phyloP scores from a whole-genome alignment of 1,140 invertebrate species.

The Phenacoccus solenopsis region DNA sequence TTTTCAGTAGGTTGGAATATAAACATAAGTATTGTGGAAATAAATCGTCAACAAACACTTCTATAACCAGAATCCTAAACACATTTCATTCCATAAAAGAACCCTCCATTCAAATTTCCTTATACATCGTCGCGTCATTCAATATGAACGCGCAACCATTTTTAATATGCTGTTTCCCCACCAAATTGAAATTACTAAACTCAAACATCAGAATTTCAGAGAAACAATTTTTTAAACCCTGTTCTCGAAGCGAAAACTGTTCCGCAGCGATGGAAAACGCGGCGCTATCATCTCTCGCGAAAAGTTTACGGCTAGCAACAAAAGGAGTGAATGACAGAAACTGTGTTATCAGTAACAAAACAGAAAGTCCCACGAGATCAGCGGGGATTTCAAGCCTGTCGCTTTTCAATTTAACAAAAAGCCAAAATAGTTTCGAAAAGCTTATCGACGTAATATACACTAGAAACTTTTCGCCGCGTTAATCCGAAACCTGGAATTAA shows the following conservation, averaged over 20 bases:
- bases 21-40: no score
- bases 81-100: no score
- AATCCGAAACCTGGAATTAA: neutral
- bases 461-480: neutral
- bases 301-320: constrained; percentile 10
- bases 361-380: constrained; percentile 8
- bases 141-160: no score
- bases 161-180: no score
- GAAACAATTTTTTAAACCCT: neutral
- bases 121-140: no score
- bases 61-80: no score
- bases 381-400: constrained; percentile 10
- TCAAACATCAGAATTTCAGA: neutral
- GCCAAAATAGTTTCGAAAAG: constrained; percentile 14
- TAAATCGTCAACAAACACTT: no score
- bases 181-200: neutral
- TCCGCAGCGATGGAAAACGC: constrained; percentile 3
- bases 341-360: constrained; percentile 15
- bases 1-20: no score
- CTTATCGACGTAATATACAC: neutral
- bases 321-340: constrained; percentile 8
- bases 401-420: constrained; percentile 15
- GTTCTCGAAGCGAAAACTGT: constrained; percentile 10
- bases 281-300: neutral
- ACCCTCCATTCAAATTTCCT: no score